Conservation (phyloP, 2,888 invertebrate genomes). For the Iselma pallidipennis region DNA sequence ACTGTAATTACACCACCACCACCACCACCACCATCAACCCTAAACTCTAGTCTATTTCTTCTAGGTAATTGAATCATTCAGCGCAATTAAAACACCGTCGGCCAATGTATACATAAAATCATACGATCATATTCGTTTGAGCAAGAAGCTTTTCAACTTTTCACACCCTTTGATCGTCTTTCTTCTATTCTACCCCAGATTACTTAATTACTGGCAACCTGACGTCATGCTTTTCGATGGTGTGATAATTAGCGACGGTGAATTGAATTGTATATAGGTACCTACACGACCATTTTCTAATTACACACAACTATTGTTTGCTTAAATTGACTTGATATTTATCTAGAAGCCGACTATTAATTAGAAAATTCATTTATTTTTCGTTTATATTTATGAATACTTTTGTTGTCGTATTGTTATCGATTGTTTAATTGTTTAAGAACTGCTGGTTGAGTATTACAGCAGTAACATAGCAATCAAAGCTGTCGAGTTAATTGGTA, state of each 20-base stretch:
- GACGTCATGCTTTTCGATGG: conserved; percentile 8
- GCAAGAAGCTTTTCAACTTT: background rate
- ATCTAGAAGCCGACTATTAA: conserved; percentile 8
- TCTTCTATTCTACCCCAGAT: conserved; percentile 19
- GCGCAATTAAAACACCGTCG: background rate
- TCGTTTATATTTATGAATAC: conserved; percentile 8
- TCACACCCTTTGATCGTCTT: background rate
- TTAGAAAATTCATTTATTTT: background rate
- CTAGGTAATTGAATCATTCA: background rate
- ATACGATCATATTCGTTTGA: background rate
- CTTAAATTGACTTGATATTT: conserved; percentile 32
- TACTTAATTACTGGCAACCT: conserved; percentile 40
- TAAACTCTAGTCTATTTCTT: background rate
- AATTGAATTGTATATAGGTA: conserved; percentile 29
- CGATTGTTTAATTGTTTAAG: conserved; percentile 4
- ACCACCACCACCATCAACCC: background rate
- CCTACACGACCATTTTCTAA: conserved; percentile 45
- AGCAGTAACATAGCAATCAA: conserved; percentile 25
- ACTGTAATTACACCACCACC: background rate
- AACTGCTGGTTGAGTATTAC: conserved; percentile 16
- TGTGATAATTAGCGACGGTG: conserved; percentile 41
- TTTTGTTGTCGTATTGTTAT: conserved; percentile 1
- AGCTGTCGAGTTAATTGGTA: conserved; percentile 39
- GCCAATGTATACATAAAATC: background rate
- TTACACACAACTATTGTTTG: conserved; percentile 36